phyloP scores from a whole-genome alignment of 2,888 invertebrate species.

The Adineta ricciae region DNA sequence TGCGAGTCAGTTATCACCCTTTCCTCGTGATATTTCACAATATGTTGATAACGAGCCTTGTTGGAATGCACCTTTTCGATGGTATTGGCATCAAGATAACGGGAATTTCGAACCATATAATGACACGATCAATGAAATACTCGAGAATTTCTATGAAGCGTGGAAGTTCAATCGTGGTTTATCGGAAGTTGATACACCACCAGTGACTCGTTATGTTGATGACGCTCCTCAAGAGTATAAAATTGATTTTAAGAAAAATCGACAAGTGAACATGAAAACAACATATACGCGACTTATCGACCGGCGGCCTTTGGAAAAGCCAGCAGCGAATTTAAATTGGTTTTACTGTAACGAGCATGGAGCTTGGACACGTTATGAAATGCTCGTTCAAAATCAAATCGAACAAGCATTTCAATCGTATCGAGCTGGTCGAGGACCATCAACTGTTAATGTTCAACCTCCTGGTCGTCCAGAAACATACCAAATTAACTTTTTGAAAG shows the following conservation, averaged over 20 bases:
- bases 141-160: neutral
- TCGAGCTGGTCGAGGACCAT: neutral
- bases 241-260: neutral
- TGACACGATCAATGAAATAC: neutral
- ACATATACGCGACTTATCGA: neutral
- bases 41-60: neutral
- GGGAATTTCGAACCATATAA: neutral
- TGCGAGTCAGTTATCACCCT: too few relatives aligned
- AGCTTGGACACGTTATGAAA: neutral
- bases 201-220: neutral
- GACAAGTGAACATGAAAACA: neutral
- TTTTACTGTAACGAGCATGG: neutral
- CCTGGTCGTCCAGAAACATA: conserved; percentile 21
- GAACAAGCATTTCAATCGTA: neutral
- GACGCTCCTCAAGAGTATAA: neutral
- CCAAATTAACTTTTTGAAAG: neutral
- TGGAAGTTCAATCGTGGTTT: neutral
- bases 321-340: neutral
- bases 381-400: neutral
- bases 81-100: neutral
- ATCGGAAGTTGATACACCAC: neutral
- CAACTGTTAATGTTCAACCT: neutral
- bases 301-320: neutral
- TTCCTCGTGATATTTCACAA: neutral
- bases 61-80: conserved; percentile 6